These are phyloP conservation scores for Hirundo rustica DNA, from an alignment of 2,797 vertebrate genomes.

Conservation along the genomic window DNA sequence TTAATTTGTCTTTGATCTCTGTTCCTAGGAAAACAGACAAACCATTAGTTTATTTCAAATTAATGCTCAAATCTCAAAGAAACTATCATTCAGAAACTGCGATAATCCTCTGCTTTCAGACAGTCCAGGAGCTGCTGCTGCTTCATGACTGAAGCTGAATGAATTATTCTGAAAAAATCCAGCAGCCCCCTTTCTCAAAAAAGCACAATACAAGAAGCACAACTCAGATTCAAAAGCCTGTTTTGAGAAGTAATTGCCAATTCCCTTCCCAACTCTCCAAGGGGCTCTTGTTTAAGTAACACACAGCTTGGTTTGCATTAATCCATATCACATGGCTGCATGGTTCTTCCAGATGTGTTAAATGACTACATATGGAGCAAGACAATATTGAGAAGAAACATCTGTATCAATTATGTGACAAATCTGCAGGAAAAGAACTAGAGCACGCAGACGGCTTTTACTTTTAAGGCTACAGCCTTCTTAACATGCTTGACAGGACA, in stretches of 20 bases:
- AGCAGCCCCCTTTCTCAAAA: neutral
- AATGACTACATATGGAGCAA: neutral
- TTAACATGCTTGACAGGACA: neutral
- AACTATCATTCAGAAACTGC: neutral
- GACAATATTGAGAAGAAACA: slow-evolving; percentile 15
- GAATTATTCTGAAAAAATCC: neutral
- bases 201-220: neutral
- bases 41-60: neutral
- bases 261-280: neutral
- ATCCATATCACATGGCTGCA: neutral
- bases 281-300: neutral
- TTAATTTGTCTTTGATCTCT: slow-evolving; percentile 95
- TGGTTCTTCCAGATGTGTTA: slow-evolving; percentile 18
- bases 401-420: neutral
- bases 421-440: neutral
- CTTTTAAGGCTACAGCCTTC: neutral
- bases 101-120: neutral
- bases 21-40: slow-evolving; percentile 82
- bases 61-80: neutral
- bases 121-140: neutral
- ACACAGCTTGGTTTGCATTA: neutral
- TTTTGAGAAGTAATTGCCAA: neutral
- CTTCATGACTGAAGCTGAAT: neutral
- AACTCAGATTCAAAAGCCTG: neutral
- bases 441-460: neutral